Evolutionary conservation across 2,888 invertebrate species (phyloP).

Genomic region (Melanargia galathea): DNA sequence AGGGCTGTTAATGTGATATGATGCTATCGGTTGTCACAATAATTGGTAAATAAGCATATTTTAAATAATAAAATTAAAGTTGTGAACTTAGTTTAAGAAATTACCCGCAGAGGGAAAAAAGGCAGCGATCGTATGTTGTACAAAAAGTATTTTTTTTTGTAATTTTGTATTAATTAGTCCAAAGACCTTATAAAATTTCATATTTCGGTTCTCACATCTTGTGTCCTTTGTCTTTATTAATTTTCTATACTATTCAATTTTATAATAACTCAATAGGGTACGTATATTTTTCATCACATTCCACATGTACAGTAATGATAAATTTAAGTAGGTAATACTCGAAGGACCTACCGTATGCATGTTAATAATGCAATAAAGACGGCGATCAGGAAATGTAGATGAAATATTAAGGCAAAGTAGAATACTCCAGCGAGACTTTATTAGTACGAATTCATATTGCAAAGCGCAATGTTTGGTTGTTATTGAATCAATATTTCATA

Average conservation of each 20-base stretch:
- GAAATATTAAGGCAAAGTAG: slow-evolving; percentile 2
- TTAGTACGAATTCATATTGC: too few relatives aligned
- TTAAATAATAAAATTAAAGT: background rate
- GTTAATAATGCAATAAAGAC: background rate
- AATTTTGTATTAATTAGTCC: slow-evolving; percentile 44
- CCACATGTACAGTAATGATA: slow-evolving; percentile 14
- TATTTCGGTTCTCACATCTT: slow-evolving; percentile 31
- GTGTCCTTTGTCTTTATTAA: slow-evolving; percentile 29
- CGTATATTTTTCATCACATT: slow-evolving; percentile 32
- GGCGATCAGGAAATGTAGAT: background rate
- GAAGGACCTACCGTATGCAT: background rate
- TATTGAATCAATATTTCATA: background rate
- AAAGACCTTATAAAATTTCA: slow-evolving; percentile 45
- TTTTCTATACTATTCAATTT: background rate
- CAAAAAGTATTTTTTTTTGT: slow-evolving; percentile 31
- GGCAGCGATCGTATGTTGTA: slow-evolving; percentile 20
- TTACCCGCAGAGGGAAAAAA: background rate
- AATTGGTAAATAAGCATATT: slow-evolving; percentile 40
- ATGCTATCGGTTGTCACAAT: slow-evolving; percentile 57
- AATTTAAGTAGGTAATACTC: too few relatives aligned
- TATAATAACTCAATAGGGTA: background rate
- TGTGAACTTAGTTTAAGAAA: slow-evolving; percentile 7
- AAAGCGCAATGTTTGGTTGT: background rate
- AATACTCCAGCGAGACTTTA: background rate
- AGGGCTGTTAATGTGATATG: slow-evolving; percentile 67